Evolutionary conservation across 2,888 invertebrate species (phyloP), one percentile per base, ranked within the genome.

Genomic region (Leptinotarsa rubiginosa): DNA sequence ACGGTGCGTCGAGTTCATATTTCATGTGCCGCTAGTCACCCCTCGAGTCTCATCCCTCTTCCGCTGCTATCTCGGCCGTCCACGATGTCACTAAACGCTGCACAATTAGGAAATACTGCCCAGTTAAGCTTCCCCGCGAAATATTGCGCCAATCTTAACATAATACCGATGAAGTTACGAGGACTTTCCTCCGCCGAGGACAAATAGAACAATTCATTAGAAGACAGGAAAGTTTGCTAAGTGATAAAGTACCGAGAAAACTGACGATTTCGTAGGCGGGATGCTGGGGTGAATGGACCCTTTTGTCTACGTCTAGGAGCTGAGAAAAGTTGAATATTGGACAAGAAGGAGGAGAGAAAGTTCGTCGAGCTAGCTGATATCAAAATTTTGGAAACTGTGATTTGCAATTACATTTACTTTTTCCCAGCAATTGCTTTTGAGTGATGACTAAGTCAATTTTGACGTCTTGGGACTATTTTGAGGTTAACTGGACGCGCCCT

Each of bases 1-100:
- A 81, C 81, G 84, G 81, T 84, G 84, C 84, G 83, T 84, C 80
- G 82, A 84, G 82, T 85, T 84, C 85, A 85, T 86, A 86, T 86
- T 86, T 86, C 85, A 86, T 84, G 83, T 83, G 78, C 83, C 83
- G 80, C 79, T 81, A 81, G 77, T 62, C 74, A 65, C 68, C 59
- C 56, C 47, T 47, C 31, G 25, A 25, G 47, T 65, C 62, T 47
- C 64, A 54, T 69, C 56, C 47, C 70, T 67, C 31, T 62, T 68
- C 68, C 70, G 64, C 47, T 47, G 50, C 62, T 22, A 56, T 62
- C 50, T 41, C 49, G 41, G 64, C 68, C 50, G 50, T 69, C 49
- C 31, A 47, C 79, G 77, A 77, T 80, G 79, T 80, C 81, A 78
- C 79, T 80, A 79, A 80, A 79, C 77, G 78, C 74, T 64, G 67